Percentiles rank a stretch among this genome's conserved stretches.
Evolutionary conservation across 2,797 vertebrate genomes (phyloP).

Genomic region (Nannoperca australis): DNA sequence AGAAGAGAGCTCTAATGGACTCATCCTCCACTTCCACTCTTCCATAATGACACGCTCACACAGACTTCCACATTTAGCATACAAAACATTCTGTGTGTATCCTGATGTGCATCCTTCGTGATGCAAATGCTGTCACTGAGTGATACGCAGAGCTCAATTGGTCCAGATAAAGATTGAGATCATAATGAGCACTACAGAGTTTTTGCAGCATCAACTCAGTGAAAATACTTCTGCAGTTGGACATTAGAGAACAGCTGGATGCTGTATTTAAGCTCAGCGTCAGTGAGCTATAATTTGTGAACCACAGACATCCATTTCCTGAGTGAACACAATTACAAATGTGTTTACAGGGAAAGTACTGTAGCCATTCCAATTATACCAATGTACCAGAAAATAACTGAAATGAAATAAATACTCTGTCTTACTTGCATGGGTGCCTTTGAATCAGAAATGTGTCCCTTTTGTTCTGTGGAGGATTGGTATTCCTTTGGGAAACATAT

Average conservation of each 20-base stretch:
- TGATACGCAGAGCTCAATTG: neutral
- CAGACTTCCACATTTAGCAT: neutral
- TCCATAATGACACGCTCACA: slow-evolving; percentile 4
- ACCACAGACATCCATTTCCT: slow-evolving; percentile 55
- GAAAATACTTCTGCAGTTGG: neutral
- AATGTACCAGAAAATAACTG: slow-evolving; percentile 69
- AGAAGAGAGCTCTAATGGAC: slow-evolving; percentile 21
- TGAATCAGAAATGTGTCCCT: slow-evolving; percentile 38
- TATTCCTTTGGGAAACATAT: slow-evolving; percentile 36
- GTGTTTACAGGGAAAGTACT: slow-evolving; percentile 59
- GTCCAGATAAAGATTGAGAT: slow-evolving; percentile 28
- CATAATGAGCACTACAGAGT: neutral
- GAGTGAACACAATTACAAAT: slow-evolving; percentile 61
- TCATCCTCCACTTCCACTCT: neutral
- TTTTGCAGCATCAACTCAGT: neutral
- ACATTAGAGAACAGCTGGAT: slow-evolving; percentile 35
- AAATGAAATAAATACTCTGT: slow-evolving; percentile 52
- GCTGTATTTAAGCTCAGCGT: slow-evolving; percentile 16
- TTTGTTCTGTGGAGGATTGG: slow-evolving; percentile 34
- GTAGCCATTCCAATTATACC: slow-evolving; percentile 66
- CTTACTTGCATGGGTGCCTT: slow-evolving; percentile 48
- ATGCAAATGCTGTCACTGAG: slow-evolving; percentile 36
- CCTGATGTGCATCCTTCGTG: slow-evolving; percentile 11
- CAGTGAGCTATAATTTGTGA: slow-evolving; percentile 49
- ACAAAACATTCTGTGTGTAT: neutral